Conservation (phyloP, 2,797 vertebrate species). For the Pagetopsis macropterus region DNA sequence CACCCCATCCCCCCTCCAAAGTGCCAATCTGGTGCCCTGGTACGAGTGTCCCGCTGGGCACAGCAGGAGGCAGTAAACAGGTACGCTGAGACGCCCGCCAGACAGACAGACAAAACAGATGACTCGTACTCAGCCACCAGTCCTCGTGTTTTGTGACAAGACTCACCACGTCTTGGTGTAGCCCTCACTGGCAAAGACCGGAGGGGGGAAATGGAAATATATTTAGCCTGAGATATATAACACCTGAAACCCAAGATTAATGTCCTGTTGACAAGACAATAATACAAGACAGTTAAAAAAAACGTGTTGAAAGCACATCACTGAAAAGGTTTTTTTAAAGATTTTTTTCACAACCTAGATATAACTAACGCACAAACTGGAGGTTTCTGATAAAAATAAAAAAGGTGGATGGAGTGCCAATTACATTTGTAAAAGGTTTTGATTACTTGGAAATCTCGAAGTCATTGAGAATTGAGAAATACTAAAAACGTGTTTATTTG, state of each 20-base stretch:
- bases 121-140: slow-evolving; percentile 76
- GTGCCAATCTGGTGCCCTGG: slow-evolving; percentile 69
- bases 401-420: no score
- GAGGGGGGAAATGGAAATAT: neutral
- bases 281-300: neutral
- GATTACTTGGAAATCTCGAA: no score
- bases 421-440: no score
- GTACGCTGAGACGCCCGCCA: slow-evolving; percentile 73
- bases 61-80: slow-evolving; percentile 83
- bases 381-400: no score
- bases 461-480: no score
- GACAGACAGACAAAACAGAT: slow-evolving; percentile 69
- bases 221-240: slow-evolving; percentile 10
- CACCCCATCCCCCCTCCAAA: slow-evolving; percentile 59
- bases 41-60: slow-evolving; percentile 65
- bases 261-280: neutral
- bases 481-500: no score
- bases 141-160: slow-evolving; percentile 60
- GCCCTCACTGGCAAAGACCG: neutral
- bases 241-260: neutral
- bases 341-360: no score
- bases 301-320: no score
- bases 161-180: slow-evolving; percentile 24
- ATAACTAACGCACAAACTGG: no score
- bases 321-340: no score